Evolutionary conservation across 1,140 invertebrate genomes (phyloP), one percentile per base, ranked within the genome.

Genomic region (Physella acuta): DNA sequence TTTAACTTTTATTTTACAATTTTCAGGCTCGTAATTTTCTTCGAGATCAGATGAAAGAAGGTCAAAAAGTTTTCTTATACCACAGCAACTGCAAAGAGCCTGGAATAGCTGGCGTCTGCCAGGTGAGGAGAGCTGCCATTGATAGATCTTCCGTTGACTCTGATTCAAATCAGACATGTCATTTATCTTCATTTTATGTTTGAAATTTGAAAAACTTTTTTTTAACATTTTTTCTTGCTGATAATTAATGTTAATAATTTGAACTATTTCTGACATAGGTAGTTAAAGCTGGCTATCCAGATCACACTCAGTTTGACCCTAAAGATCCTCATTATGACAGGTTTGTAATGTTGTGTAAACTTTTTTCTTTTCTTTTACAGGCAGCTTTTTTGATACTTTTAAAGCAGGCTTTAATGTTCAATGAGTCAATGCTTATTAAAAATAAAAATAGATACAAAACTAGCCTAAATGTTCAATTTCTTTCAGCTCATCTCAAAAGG

Each of bases 21-120:
- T 70, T 76, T 31, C 58, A 83, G 78, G 83, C 82, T 0, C 75
- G 82, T 53, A 85, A 85, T 70, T 82, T 81, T 64, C 81, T 85
- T 78, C 70, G 76, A 72, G 79, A 81, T 60, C 73, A 80, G 33
- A 84, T 85, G 80, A 82, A 78, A 71, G 24, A 76, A 20, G 82
- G 78, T 11, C 77, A 85, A 24, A 28, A 80, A 60, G 79, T 76
- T 8, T 84, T 84, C 70, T 85, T 85, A 64, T 85, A 85, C 66
- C 83, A 84, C 70, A 84, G 83, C 61, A 85, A 84, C 72, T 80
- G 78, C 60, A 84, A 84, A 70, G 72, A 74, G 51, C 83, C 82
- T 24, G 83, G 83, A n/a, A 82, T 85, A 20, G 79, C 75, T 68
- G 83, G 78, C 28, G 72, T 82, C n/a, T 79, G 82, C 73, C 71